Evolutionary conservation across 2,888 invertebrate genomes (phyloP).

Genomic region (Euclidia mi): DNA sequence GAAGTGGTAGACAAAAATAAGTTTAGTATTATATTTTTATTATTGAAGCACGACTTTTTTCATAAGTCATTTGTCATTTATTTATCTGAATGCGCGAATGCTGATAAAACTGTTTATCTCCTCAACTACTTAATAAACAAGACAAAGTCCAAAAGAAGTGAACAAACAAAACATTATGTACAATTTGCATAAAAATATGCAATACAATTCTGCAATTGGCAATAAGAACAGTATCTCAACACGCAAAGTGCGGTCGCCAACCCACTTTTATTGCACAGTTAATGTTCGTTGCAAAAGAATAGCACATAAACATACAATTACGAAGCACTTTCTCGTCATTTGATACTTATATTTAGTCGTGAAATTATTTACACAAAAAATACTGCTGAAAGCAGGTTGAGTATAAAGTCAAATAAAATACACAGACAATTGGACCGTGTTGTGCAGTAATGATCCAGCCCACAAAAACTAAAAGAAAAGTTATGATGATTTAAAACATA

Average conservation of each 20-base stretch:
- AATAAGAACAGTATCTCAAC: constrained; percentile 28
- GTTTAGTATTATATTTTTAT: too few relatives aligned
- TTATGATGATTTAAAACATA: too few relatives aligned
- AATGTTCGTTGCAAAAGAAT: constrained; percentile 29
- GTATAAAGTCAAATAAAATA: constrained; percentile 7
- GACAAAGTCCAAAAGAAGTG: constrained; percentile 25
- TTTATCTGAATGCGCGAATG: background rate
- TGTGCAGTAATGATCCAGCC: too few relatives aligned
- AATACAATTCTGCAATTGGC: constrained; percentile 42
- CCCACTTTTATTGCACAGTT: constrained; percentile 28
- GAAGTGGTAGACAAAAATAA: too few relatives aligned
- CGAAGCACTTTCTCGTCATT: constrained; percentile 37
- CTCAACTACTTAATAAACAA: constrained; percentile 8
- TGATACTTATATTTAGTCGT: constrained; percentile 33
- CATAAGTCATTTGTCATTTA: background rate
- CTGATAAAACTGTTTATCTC: constrained; percentile 35
- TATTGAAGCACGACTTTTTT: too few relatives aligned
- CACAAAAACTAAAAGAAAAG: too few relatives aligned
- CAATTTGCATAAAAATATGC: constrained; percentile 39
- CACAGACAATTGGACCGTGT: too few relatives aligned
- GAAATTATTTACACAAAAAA: constrained; percentile 19
- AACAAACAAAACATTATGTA: constrained; percentile 36
- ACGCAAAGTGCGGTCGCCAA: constrained; percentile 36
- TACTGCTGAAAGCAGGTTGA: background rate
- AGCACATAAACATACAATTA: constrained; percentile 12